phyloP scores from a whole-genome alignment of 1,140 invertebrate genomes.

The Zaprionus capensis region DNA sequence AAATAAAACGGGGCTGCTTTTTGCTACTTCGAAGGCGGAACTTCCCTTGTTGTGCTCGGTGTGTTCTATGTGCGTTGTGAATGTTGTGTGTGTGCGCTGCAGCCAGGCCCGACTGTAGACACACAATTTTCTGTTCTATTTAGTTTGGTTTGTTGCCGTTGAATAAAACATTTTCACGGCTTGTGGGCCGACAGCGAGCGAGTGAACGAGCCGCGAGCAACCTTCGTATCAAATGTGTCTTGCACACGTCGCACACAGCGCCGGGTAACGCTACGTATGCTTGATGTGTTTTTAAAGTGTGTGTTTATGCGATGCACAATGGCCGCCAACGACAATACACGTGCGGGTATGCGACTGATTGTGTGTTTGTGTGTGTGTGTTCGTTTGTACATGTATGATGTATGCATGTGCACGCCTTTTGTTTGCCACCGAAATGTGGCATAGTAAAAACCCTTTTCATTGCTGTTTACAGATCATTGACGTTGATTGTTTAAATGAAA shows the following conservation, averaged over 20 bases:
- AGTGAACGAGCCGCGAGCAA: slow-evolving; percentile 65
- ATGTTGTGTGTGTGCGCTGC: slow-evolving; percentile 22
- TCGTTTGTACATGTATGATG: slow-evolving; percentile 57
- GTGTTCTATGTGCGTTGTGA: slow-evolving; percentile 15
- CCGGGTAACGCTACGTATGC: slow-evolving; percentile 63
- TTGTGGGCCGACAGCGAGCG: slow-evolving; percentile 70
- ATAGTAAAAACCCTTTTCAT: slow-evolving; percentile 73
- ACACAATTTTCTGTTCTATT: slow-evolving; percentile 79
- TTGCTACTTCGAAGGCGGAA: slow-evolving; percentile 56
- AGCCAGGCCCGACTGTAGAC: slow-evolving; percentile 56
- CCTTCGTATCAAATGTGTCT: slow-evolving; percentile 76
- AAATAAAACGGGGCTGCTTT: slow-evolving; percentile 51
- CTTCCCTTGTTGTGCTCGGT: slow-evolving; percentile 49
- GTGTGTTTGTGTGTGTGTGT: slow-evolving; percentile 23
- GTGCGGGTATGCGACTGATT: slow-evolving; percentile 18
- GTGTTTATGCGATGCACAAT: slow-evolving; percentile 76
- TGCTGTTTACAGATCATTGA: slow-evolving; percentile 83
- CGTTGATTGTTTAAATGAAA: slow-evolving; percentile 83
- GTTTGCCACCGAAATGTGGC: slow-evolving; percentile 52
- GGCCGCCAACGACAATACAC: slow-evolving; percentile 48
- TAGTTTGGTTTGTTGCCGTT: slow-evolving; percentile 80
- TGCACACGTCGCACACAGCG: slow-evolving; percentile 44
- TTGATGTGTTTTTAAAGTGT: slow-evolving; percentile 82
- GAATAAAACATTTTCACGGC: slow-evolving; percentile 83
- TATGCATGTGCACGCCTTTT: slow-evolving; percentile 72